Percentiles rank a stretch among this genome's conserved stretches.
Evolutionary conservation across 2,888 invertebrate genomes (phyloP).

Genomic region (Rhodophaea formosa): DNA sequence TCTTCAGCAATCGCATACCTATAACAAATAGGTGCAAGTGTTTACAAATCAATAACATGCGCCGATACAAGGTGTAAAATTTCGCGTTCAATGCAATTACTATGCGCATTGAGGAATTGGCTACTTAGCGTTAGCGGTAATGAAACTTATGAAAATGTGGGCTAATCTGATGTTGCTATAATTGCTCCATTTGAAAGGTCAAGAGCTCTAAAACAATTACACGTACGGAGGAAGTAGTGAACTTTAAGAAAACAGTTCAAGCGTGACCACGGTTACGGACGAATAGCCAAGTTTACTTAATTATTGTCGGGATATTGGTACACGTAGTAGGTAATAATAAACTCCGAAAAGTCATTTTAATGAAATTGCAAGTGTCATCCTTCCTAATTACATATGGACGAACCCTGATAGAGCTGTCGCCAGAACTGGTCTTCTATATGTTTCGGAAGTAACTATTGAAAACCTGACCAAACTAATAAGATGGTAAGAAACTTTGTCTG

Average conservation of each 20-base stretch:
- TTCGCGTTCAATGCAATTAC: constrained; percentile 10
- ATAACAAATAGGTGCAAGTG: background rate
- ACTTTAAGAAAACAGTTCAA: constrained; percentile 58
- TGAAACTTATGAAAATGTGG: constrained; percentile 32
- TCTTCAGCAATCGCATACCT: background rate
- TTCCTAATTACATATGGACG: too few relatives aligned
- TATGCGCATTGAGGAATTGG: background rate
- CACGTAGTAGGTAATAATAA: background rate
- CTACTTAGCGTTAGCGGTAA: constrained; percentile 15
- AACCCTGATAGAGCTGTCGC: too few relatives aligned
- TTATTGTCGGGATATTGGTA: constrained; percentile 31
- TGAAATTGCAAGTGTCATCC: too few relatives aligned
- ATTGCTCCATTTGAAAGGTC: constrained; percentile 42
- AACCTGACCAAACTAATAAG: too few relatives aligned
- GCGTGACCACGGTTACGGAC: constrained; percentile 54
- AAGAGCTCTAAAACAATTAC: constrained; percentile 39
- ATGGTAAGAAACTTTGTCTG: too few relatives aligned
- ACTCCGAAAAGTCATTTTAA: too few relatives aligned
- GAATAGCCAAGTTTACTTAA: constrained; percentile 54
- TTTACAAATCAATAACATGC: constrained; percentile 1
- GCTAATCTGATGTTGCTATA: constrained; percentile 34
- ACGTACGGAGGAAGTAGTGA: constrained; percentile 52
- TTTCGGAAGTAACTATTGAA: too few relatives aligned
- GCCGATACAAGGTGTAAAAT: constrained; percentile 17
- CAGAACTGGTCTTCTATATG: too few relatives aligned